Evolutionary conservation across 2,888 invertebrate genomes (phyloP), one percentile per base, ranked within the genome.

Genomic region (Ommatoiulus sabulosus): DNA sequence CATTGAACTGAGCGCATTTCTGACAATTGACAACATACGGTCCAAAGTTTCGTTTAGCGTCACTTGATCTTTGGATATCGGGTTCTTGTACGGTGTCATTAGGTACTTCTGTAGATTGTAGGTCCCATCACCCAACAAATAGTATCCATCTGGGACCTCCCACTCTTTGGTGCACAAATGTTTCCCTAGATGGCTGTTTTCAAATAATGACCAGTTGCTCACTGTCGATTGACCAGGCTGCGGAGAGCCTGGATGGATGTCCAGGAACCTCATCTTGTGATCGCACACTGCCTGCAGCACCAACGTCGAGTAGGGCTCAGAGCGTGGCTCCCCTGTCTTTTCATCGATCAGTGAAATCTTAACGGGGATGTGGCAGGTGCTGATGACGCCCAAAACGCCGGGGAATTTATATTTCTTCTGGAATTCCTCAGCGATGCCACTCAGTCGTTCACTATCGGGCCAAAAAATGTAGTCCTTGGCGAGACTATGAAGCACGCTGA

Each of bases 261-360:
- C 88, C 48, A 87, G 15, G 46, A 88, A 87, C 8, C 52, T 35
- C 86, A 87, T 87, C 20, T 63, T 52, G 44, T 86, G 20, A 20
- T 88, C 88, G 35, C 86, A 86, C 12, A 87, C 87, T 35, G 63
- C 85, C 43, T 87, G 86, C 43, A 87, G 44, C 10, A 84, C 84
- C 35, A 84, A 15, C 10, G 84, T 84, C n/a, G 84, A 84, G 43
- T 84, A 84, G 15, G 84, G 84, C 12, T 84, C 84, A 12, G 84
- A n/a, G 8, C 35, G 20, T 1, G 80, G 24, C 10, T 80, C 80
- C 12, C 43, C 43, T 5, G 84, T 43, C 24, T 84, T 43, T n/a
- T 84, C 84, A 17, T 52, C 52, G 4, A 20, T 84, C 12, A 43
- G 43, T n/a, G 84, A 84, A 10, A 84, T 84, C 84, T 84, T 84